Conservation (phyloP, 37 sponge, comb jelly and placozoan genomes). For the Corticium candelabrum region DNA sequence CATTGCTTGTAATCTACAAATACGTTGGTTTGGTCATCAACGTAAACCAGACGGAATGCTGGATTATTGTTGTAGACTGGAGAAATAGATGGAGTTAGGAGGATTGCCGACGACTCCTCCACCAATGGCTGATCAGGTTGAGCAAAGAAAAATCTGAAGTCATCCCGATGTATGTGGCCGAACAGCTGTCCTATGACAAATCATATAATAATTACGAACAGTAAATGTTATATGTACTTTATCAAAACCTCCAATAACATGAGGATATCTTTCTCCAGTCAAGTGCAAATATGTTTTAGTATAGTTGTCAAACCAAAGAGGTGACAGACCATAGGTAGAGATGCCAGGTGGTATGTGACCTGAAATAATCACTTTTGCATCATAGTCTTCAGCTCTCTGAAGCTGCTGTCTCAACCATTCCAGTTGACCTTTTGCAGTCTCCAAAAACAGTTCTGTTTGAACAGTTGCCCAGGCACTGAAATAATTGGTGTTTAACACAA, state of each 20-base stretch:
- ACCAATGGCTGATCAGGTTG: neutral
- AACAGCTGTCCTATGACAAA: constrained; percentile 1
- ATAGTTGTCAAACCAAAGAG: neutral
- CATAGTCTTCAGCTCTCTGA: neutral
- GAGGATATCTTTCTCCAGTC: neutral
- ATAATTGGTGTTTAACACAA: neutral
- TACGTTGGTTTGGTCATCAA: neutral
- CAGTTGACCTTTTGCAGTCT: constrained; percentile 1
- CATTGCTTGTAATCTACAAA: neutral
- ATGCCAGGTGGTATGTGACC: constrained; percentile 1
- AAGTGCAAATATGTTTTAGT: neutral
- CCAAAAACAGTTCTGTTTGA: neutral
- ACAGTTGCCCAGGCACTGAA: neutral
- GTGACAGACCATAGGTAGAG: neutral
- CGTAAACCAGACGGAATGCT: neutral
- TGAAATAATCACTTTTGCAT: neutral
- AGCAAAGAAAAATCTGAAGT: constrained; percentile 3
- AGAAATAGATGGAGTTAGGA: neutral
- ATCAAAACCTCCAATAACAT: neutral
- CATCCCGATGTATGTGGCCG: constrained; percentile 5
- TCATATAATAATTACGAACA: neutral
- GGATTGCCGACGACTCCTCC: neutral
- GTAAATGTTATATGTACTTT: neutral
- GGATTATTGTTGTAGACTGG: constrained; percentile 12
- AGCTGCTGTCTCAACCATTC: constrained; percentile 1